Evolutionary conservation across 1,140 invertebrate species (phyloP), one percentile per base, ranked within the genome.

Genomic region (Drosophila ironensis): DNA sequence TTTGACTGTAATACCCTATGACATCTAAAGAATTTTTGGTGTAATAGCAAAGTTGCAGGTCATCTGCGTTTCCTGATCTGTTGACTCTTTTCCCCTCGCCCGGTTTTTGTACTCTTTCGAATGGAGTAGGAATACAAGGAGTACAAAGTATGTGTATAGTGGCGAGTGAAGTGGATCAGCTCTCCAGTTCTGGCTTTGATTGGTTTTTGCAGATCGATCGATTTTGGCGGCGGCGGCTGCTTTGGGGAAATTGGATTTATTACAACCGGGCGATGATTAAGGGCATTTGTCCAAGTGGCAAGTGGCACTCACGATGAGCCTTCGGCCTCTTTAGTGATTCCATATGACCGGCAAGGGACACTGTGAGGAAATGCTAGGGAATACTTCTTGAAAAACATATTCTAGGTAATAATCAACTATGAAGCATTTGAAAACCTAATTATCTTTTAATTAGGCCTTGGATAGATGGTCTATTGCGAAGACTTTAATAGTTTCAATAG

Each of bases 221-320:
- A 63, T 70, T 27, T 27, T 51, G 48, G 17, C 11, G 30, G 41
- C 37, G 48, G 17, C 11, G 30, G 41, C 37, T 33, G 35, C 53
- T 67, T 47, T 61, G 63, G 72, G 72, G 54, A 74, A 73, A 74
- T 75, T 63, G 63, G 71, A 75, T 74, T 75, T 74, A 75, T 75
- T 74, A 75, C 56, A 69, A 28, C 33, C 33, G 47, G 42, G 20
- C 67, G 28, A 74, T 75, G 71, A 75, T 75, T 75, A 74, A 63
- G 72, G 71, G 71, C 74, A 75, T 75, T 75, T 74, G 30, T 42
- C 42, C 66, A 57, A 59, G 63, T 66, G 38, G 33, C 61, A 66
- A 68, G 60, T 67, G 64, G 60, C 64, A 52, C 64, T 67, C 27
- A 12, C 54, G 41, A 60, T 37, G 38, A 59, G 53, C 12, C 40